Evolutionary conservation across 2,888 invertebrate genomes (phyloP).

Genomic region (Argynnis bischoffii): DNA sequence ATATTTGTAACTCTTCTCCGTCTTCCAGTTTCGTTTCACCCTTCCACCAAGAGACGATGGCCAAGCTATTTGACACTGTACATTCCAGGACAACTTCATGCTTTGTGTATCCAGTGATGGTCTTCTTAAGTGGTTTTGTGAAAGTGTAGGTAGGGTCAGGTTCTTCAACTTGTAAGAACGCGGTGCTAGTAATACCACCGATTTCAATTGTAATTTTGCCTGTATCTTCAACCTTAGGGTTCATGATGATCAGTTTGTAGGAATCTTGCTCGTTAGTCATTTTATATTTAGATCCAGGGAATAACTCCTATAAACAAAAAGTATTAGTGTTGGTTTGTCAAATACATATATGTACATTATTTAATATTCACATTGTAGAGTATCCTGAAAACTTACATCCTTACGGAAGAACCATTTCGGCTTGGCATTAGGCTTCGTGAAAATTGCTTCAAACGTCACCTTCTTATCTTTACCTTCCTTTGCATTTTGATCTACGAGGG

Average conservation of each 20-base stretch:
- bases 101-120: constrained; percentile 92
- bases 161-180: constrained; percentile 97
- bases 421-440: constrained; percentile 97
- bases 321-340: constrained; percentile 2
- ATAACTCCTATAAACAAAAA: constrained; percentile 88
- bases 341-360: background rate
- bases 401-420: constrained; percentile 96
- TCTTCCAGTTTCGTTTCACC: constrained; percentile 91
- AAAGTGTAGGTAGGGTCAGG: constrained; percentile 97
- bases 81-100: constrained; percentile 97
- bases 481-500: constrained; percentile 95
- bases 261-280: constrained; percentile 95
- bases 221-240: constrained; percentile 97
- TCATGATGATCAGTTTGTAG: constrained; percentile 93
- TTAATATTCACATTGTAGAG: background rate
- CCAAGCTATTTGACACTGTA: constrained; percentile 95
- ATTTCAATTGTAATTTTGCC: constrained; percentile 98
- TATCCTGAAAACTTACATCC: constrained; percentile 86
- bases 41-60: constrained; percentile 96
- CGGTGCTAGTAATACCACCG: constrained; percentile 93
- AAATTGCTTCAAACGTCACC: constrained; percentile 95
- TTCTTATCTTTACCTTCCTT: constrained; percentile 98
- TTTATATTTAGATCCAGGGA: constrained; percentile 97
- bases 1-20: constrained; percentile 91
- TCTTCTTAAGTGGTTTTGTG: constrained; percentile 94